Evolutionary conservation across 2,113 vertebrate genomes (phyloP).

Genomic region (Poicephalus gulielmi): DNA sequence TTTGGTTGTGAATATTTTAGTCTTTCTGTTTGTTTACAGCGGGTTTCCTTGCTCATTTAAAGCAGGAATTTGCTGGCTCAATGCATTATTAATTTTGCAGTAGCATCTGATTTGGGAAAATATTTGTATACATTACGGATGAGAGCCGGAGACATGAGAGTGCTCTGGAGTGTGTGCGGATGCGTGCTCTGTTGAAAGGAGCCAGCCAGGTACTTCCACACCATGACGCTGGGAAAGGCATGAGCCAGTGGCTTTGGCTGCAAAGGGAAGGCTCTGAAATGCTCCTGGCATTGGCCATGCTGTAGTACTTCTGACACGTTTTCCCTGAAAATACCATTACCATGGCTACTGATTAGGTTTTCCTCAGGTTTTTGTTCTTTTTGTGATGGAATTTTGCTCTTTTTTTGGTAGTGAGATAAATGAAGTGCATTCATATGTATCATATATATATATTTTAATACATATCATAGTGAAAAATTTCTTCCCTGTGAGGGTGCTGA

Average conservation of each 20-base stretch:
- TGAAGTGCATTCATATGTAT: neutral
- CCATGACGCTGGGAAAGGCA: neutral
- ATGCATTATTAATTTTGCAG: neutral
- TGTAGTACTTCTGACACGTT: neutral
- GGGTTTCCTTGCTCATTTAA: neutral
- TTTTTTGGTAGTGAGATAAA: neutral
- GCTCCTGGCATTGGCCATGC: neutral
- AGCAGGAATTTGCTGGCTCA: neutral
- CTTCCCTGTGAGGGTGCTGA: neutral
- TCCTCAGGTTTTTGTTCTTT: neutral
- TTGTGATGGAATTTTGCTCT: neutral
- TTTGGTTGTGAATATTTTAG: neutral
- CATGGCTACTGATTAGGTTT: neutral
- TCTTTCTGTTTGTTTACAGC: neutral
- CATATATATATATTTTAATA: neutral
- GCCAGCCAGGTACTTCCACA: neutral
- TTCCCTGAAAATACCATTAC: neutral
- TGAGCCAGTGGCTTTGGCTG: neutral
- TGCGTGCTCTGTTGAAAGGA: neutral
- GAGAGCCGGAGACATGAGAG: neutral
- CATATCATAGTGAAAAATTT: neutral
- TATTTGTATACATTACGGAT: neutral
- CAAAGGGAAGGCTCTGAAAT: neutral
- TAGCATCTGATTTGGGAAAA: neutral
- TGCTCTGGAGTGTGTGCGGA: neutral